Base-by-base conservation (phyloP, 2,797 vertebrate species). In the Enteromius paludinosus region DNA sequence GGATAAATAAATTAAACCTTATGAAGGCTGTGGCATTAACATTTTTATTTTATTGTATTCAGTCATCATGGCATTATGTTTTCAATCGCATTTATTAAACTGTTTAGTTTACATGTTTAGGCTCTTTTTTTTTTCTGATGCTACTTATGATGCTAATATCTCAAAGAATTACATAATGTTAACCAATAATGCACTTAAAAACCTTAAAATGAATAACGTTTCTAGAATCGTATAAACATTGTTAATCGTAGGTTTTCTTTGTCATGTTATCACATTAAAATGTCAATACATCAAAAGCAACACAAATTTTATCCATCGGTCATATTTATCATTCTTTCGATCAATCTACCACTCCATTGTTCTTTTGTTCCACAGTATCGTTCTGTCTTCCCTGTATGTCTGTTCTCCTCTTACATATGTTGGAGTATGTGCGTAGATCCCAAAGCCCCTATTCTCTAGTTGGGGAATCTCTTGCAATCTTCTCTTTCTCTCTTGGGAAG, bases 391-490 rank as follows among this genome's bases (percentile, higher is more conserved):
- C 45, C 69, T 41, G 79, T 89, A 88, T 69, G 86, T 92, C 94
- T 89, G 92, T 92, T 91, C 93, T 93, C 91, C 91, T 92, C 35
- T 76, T 64, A 79, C 64, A 69, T 47, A 68, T 78, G 82, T 73
- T 82, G 65, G 90, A 91, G 90, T 79, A 78, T 72, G 90, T 70
- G n/a, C 86, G 85, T 87, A 90, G 91, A 93, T 94, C 92, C 90
- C 90, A 88, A 86, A 93, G 93, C 93, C 93, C 86, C 90, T 91
- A 91, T 91, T 92, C 93, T 92, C 90, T 43, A 92, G 91, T 92
- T 89, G 89, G 61, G 89, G 91, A 92, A 93, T 93, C 93, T 94
- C 91, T 83, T 91, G 91, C 93, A 94, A 93, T 93, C 79, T 87
- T 76, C 85, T 86, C 88, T 35, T 82, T 93, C 93, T 95, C 93